These are phyloP conservation scores for Orussus abietinus DNA, from an alignment of 1,140 invertebrate genomes.

Conservation along the genomic window DNA sequence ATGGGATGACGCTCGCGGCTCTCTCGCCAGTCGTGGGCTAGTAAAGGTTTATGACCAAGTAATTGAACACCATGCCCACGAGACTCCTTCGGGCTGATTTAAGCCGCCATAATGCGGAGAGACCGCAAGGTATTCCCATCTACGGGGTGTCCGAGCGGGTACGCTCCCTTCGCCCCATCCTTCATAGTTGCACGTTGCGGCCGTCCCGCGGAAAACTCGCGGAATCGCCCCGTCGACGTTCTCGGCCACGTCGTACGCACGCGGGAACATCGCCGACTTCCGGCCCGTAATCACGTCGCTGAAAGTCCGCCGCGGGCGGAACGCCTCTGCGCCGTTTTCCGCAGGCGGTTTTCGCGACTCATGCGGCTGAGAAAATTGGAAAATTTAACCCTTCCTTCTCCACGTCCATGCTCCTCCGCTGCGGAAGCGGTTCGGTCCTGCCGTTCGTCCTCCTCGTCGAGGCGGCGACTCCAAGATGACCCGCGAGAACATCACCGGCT, in stretches of 20 bases:
- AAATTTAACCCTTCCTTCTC: too few relatives aligned
- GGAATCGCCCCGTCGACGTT: slow-evolving; percentile 29
- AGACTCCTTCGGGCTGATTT: slow-evolving; percentile 33
- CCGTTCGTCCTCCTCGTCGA: too few relatives aligned
- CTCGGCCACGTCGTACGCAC: slow-evolving; percentile 8
- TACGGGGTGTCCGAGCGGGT: slow-evolving; percentile 19
- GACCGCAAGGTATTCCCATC: slow-evolving; percentile 29
- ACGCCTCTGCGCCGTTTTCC: slow-evolving; percentile 46
- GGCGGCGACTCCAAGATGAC: too few relatives aligned
- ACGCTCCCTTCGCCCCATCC: slow-evolving; percentile 17
- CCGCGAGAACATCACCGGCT: too few relatives aligned
- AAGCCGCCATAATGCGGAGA: slow-evolving; percentile 32
- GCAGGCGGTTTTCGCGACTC: slow-evolving; percentile 24
- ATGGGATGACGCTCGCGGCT: slow-evolving; percentile 10
- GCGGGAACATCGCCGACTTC: slow-evolving; percentile 12
- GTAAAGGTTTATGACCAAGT: slow-evolving; percentile 36
- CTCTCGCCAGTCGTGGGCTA: slow-evolving; percentile 26
- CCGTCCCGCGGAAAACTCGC: slow-evolving; percentile 20
- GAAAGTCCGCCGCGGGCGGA: slow-evolving; percentile 44
- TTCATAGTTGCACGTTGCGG: slow-evolving; percentile 21
- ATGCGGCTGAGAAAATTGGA: too few relatives aligned
- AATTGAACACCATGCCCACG: slow-evolving; percentile 38
- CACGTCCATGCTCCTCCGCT: too few relatives aligned
- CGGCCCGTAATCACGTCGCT: background rate
- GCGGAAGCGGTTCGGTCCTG: too few relatives aligned